Conservation (phyloP, 1,140 invertebrate species). For the Drosophila suzukii region DNA sequence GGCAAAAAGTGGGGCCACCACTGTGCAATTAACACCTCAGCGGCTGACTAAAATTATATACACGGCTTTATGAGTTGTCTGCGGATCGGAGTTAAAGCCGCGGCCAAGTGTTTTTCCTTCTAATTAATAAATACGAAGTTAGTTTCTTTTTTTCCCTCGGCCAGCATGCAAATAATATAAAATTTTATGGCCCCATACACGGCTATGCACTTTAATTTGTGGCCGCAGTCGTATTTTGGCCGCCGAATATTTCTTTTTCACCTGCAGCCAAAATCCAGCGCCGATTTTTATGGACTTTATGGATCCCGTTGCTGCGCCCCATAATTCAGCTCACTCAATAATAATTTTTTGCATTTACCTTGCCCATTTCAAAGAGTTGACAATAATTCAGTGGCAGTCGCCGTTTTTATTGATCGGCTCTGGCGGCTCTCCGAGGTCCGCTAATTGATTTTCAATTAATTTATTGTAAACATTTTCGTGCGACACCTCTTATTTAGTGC, state of each 20-base stretch:
- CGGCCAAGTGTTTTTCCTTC: constrained; percentile 51
- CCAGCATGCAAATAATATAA: constrained; percentile 67
- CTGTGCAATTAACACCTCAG: constrained; percentile 81
- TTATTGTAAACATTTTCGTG: constrained; percentile 71
- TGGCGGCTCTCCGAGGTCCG: constrained; percentile 19
- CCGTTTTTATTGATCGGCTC: constrained; percentile 37
- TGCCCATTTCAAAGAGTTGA: constrained; percentile 46
- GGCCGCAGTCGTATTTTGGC: constrained; percentile 51
- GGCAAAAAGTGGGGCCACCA: constrained; percentile 48
- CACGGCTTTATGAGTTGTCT: constrained; percentile 54
- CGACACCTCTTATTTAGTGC: constrained; percentile 69
- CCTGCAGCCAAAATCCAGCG: constrained; percentile 49
- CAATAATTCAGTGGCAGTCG: constrained; percentile 49
- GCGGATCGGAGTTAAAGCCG: constrained; percentile 15
- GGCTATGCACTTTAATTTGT: constrained; percentile 76
- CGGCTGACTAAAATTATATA: constrained; percentile 67
- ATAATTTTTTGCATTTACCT: constrained; percentile 54
- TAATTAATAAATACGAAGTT: constrained; percentile 74
- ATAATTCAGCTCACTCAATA: constrained; percentile 52
- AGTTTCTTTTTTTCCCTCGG: neutral
- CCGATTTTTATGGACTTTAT: constrained; percentile 32
- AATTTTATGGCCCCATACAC: constrained; percentile 64
- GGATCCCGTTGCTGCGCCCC: constrained; percentile 40
- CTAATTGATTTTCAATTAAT: constrained; percentile 83
- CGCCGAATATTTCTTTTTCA: constrained; percentile 64